phyloP scores from a whole-genome alignment of 2,113 vertebrate genomes.

The Scomber scombrus region DNA sequence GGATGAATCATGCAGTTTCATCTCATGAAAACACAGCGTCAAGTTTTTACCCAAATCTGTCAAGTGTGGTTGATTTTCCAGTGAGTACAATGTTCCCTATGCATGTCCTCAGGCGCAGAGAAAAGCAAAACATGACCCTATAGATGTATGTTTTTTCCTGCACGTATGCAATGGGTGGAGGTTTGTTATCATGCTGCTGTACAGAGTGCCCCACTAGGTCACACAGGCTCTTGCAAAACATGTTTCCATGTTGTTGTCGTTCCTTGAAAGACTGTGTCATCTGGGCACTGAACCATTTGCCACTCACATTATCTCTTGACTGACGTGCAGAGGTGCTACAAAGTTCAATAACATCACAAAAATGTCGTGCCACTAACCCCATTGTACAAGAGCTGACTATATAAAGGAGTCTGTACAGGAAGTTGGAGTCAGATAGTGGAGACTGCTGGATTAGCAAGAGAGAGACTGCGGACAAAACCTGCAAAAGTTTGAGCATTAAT shows the following conservation, averaged over 20 bases:
- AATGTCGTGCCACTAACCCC: conserved; percentile 55
- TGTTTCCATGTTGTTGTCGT: conserved; percentile 46
- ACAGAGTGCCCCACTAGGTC: neutral
- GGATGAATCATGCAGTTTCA: conserved; percentile 24
- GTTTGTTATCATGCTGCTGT: conserved; percentile 11
- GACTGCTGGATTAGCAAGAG: neutral
- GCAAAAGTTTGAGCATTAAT: neutral
- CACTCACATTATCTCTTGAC: conserved; percentile 33
- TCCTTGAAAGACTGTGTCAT: conserved; percentile 17
- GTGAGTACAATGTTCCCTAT: neutral
- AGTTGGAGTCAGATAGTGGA: neutral
- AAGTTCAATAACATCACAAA: conserved; percentile 38
- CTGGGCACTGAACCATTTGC: conserved; percentile 37
- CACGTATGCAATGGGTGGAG: conserved; percentile 12
- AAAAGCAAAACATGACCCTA: conserved; percentile 11
- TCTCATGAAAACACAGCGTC: neutral
- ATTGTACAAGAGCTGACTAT: conserved; percentile 34
- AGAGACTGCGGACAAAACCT: neutral
- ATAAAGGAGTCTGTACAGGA: conserved; percentile 16
- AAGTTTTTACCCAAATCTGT: neutral
- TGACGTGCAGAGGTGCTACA: conserved; percentile 13
- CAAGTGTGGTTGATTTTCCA: neutral
- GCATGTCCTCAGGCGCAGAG: neutral
- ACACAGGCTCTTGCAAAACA: conserved; percentile 52
- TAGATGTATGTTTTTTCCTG: neutral